Conservation (phyloP, 2,113 vertebrate genomes). For the Eurypyga helias region DNA sequence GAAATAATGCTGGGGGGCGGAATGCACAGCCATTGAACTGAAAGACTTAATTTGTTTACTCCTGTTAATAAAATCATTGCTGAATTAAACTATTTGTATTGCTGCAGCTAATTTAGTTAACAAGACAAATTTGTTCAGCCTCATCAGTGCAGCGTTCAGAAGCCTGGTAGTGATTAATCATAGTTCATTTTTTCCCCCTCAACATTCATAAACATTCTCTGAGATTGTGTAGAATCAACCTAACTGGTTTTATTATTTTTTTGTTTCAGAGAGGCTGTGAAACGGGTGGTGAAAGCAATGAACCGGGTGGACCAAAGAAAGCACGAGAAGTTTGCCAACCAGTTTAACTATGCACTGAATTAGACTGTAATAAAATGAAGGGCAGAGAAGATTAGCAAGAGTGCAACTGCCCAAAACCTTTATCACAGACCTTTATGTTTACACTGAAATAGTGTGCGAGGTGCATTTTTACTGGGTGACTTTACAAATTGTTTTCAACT, state of each 20-base stretch:
- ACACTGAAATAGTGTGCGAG: neutral
- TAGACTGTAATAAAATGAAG: conserved; percentile 61
- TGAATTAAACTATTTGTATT: conserved; percentile 67
- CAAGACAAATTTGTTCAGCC: conserved; percentile 72
- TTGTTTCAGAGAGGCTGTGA: conserved; percentile 83
- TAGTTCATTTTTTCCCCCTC: neutral
- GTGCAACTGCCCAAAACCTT: neutral
- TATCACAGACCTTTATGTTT: neutral
- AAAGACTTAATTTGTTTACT: conserved; percentile 69
- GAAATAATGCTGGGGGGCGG: neutral
- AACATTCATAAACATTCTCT: conserved; percentile 3
- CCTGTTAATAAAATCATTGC: conserved; percentile 65
- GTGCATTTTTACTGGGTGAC: neutral
- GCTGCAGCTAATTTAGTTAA: conserved; percentile 72
- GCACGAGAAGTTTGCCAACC: conserved; percentile 96
- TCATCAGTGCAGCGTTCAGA: conserved; percentile 58
- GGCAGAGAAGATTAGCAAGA: neutral
- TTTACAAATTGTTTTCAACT: neutral
- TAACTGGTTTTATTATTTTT: neutral
- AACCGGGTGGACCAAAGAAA: conserved; percentile 86
- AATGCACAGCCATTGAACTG: neutral
- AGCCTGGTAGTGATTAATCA: conserved; percentile 55
- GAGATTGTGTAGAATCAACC: neutral
- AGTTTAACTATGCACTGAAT: conserved; percentile 95
- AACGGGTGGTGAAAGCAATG: conserved; percentile 85